Base-by-base conservation (phyloP, 2,113 vertebrate species). In the Lichenostomus cassidix region DNA sequence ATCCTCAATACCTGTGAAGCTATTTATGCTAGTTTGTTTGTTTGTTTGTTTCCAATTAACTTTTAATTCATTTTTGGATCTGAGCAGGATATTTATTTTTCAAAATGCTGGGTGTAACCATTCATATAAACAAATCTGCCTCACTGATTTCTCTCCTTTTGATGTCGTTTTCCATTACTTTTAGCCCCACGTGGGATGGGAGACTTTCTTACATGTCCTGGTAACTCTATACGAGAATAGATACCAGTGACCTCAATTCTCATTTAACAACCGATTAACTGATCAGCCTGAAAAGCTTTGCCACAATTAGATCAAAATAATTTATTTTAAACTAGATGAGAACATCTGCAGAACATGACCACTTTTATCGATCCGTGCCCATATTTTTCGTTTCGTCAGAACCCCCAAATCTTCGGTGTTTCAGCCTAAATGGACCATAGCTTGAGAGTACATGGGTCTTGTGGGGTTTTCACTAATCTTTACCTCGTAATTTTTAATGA, bases 11-110 rank as follows among this genome's bases (percentile, higher is more conserved):
- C 60, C 64, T 90, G 80, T 87, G 92, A 96, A 93, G 80, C 64
- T 82, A 74, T 78, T 95, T 96, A 94, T 95, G 64, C 50, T 77
- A 33, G 46, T 76, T 86, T 46, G 44, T 46, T 46, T 90, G 62
- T 94, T 96, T 94, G 94, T 96, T 97, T 94, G 80, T 96, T 96
- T 93, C 65, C 88, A 96, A 84, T 95, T 84, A 87, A 92, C 52
- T 94, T 83, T 95, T 77, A 92, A 96, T 94, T 86, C 18, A 67
- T 88, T 94, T 95, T 83, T 41, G 73, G 92, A 83, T 68, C 88
- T 91, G 68, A 92, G 83, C 18, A 90, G 60, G 69, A 68, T 92
- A 96, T 64, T 94, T 96, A 86, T 68, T 88, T 95, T 96, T 93
- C 81, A 75, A 87, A 93, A 95, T 92, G 68, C 21, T 93, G 90